Evolutionary conservation across 1,140 invertebrate species (phyloP).

Genomic region (Scaptomyza montana): DNA sequence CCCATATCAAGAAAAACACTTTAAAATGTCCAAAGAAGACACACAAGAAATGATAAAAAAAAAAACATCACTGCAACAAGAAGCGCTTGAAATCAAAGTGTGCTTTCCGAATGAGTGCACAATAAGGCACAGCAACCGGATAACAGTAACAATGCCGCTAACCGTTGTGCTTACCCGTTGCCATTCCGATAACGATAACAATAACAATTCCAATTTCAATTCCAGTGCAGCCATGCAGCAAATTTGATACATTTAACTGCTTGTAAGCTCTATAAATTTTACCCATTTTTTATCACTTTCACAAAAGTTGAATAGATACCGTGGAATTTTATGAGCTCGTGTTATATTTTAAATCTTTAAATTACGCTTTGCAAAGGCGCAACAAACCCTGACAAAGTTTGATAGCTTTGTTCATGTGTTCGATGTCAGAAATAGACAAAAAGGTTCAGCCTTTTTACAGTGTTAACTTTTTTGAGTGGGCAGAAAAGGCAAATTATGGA

Average conservation of each 20-base stretch:
- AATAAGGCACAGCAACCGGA: background rate
- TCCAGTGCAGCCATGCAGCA: conserved; percentile 42
- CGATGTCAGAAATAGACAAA: background rate
- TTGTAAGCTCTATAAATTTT: conserved; percentile 2
- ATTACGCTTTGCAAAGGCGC: background rate
- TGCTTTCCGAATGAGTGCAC: conserved; percentile 46
- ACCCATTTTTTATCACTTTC: no score
- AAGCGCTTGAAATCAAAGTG: conserved; percentile 27
- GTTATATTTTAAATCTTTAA: background rate
- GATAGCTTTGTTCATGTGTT: background rate
- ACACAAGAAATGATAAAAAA: conserved; percentile 27
- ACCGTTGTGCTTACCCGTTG: background rate
- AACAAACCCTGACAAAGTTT: background rate
- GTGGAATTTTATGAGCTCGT: no score
- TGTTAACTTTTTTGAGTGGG: background rate
- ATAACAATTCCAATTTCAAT: conserved; percentile 35
- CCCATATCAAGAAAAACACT: conserved; percentile 33
- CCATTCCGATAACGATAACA: conserved; percentile 17
- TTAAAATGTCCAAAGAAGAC: conserved; percentile 21
- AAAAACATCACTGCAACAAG: conserved; percentile 12
- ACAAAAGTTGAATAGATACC: no score
- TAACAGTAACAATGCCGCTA: background rate
- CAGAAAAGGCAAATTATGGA: no score
- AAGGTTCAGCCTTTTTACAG: background rate
- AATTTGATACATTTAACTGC: conserved; percentile 50